Percentiles rank a stretch among this genome's conserved stretches.
Conservation (phyloP, 1,140 invertebrate species). For the Choristoneura fumiferana region DNA sequence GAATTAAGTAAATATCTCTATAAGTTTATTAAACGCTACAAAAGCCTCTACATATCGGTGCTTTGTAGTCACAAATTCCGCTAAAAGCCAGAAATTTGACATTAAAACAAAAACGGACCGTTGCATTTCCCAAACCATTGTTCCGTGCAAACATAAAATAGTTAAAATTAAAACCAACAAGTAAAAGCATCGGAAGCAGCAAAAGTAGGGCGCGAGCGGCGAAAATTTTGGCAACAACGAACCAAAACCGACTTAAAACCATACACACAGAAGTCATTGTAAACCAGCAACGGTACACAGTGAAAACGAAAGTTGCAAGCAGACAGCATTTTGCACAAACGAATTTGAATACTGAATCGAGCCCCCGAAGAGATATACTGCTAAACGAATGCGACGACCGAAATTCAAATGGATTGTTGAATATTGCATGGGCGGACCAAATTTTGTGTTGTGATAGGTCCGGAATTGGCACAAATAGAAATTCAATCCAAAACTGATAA, state of each 20-base stretch:
- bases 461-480: not conserved
- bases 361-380: slow-evolving; percentile 36
- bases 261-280: slow-evolving; percentile 28
- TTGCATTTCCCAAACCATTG: slow-evolving; percentile 39
- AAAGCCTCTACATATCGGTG: too few relatives aligned
- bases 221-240: slow-evolving; percentile 51
- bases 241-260: slow-evolving; percentile 32
- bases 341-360: slow-evolving; percentile 68
- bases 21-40: too few relatives aligned
- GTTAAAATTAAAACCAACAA: slow-evolving; percentile 70
- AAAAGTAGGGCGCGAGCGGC: slow-evolving; percentile 62
- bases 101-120: not conserved
- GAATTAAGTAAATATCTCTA: too few relatives aligned
- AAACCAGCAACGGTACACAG: slow-evolving; percentile 17
- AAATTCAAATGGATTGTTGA: slow-evolving; percentile 11
- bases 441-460: slow-evolving; percentile 16
- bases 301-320: slow-evolving; percentile 70
- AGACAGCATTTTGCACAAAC: slow-evolving; percentile 63
- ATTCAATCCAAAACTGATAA: too few relatives aligned
- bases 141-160: slow-evolving; percentile 57
- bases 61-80: too few relatives aligned
- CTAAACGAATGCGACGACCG: not conserved
- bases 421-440: slow-evolving; percentile 3
- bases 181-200: slow-evolving; percentile 54
- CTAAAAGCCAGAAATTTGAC: too few relatives aligned